Conservation (phyloP, 1,140 invertebrate genomes). For the Drusus annulatus region DNA sequence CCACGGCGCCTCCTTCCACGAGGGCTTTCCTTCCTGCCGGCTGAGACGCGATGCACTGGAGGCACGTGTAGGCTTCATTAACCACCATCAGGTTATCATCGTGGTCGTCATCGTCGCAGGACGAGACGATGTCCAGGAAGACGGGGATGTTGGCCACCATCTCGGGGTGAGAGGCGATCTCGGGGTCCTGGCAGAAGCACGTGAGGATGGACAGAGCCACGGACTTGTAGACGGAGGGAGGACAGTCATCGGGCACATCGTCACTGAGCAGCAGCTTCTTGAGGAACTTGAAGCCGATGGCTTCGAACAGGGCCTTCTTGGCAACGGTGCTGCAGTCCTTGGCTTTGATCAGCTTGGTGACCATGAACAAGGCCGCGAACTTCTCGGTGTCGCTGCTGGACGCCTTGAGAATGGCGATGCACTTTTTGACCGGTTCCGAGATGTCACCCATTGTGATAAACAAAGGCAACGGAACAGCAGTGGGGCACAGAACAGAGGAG, state of each 20-base stretch:
- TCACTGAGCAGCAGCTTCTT: conserved; percentile 82
- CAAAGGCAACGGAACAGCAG: neutral
- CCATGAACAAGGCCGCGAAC: conserved; percentile 91
- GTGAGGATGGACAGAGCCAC: conserved; percentile 89
- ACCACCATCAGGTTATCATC: conserved; percentile 91
- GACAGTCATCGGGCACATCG: conserved; percentile 86
- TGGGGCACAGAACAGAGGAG: neutral
- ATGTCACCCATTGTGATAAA: conserved; percentile 71
- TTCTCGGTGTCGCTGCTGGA: conserved; percentile 91
- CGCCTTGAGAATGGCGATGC: conserved; percentile 81
- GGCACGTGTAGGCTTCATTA: conserved; percentile 88
- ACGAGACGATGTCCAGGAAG: conserved; percentile 85
- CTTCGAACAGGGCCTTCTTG: conserved; percentile 88
- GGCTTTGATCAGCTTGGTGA: conserved; percentile 88
- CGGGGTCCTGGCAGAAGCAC: conserved; percentile 85
- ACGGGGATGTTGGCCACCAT: conserved; percentile 86
- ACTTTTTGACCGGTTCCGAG: conserved; percentile 85
- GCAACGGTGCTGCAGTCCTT: conserved; percentile 81
- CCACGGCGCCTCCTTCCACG: conserved; percentile 82
- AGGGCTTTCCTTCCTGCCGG: conserved; percentile 83
- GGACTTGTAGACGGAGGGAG: conserved; percentile 90
- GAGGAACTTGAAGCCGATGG: conserved; percentile 89
- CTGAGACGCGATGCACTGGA: conserved; percentile 83
- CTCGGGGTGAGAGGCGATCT: conserved; percentile 84
- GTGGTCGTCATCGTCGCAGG: conserved; percentile 84